These are phyloP conservation scores for Acanthococcus lagerstroemiae DNA, from an alignment of 2,888 invertebrate genomes.

Conservation along the genomic window DNA sequence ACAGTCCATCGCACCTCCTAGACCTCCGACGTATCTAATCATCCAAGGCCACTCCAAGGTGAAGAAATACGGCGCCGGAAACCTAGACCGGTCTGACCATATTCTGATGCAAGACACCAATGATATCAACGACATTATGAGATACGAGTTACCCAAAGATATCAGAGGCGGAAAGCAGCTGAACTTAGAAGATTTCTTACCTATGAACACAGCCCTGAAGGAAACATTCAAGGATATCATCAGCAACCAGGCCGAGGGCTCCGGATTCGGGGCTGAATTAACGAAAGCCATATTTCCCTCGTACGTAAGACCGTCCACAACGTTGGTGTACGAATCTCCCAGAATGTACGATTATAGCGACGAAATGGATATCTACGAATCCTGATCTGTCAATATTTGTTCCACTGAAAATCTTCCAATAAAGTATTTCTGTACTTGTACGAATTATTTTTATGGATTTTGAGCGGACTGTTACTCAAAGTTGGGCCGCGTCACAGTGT, in stretches of 20 bases:
- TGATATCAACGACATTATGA: slow-evolving; percentile 46
- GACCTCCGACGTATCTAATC: slow-evolving; percentile 60
- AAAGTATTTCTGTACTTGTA: too few relatives aligned
- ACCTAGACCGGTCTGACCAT: slow-evolving; percentile 42
- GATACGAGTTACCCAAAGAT: slow-evolving; percentile 44
- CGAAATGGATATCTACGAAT: neutral
- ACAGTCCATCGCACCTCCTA: slow-evolving; percentile 48
- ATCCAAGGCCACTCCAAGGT: slow-evolving; percentile 80
- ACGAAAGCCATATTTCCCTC: slow-evolving; percentile 22
- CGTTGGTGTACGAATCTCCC: slow-evolving; percentile 2
- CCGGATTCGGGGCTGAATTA: slow-evolving; percentile 40
- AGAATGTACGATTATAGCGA: neutral
- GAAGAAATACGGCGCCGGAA: slow-evolving; percentile 57
- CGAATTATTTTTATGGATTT: too few relatives aligned
- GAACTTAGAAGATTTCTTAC: slow-evolving; percentile 44
- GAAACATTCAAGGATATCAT: slow-evolving; percentile 44
- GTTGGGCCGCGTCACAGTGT: too few relatives aligned
- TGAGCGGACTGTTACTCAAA: too few relatives aligned
- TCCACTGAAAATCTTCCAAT: too few relatives aligned
- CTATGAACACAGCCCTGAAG: slow-evolving; percentile 41
- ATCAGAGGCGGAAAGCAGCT: slow-evolving; percentile 41
- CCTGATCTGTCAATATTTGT: too few relatives aligned
- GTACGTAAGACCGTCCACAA: slow-evolving; percentile 3
- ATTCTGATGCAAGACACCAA: slow-evolving; percentile 46
- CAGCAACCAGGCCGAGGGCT: slow-evolving; percentile 43